A percentile compares a stretch with the other conserved stretches of the same genome.
These are phyloP conservation scores for Cenopis cana DNA, from an alignment of 2,888 invertebrate species.

Conservation along the genomic window DNA sequence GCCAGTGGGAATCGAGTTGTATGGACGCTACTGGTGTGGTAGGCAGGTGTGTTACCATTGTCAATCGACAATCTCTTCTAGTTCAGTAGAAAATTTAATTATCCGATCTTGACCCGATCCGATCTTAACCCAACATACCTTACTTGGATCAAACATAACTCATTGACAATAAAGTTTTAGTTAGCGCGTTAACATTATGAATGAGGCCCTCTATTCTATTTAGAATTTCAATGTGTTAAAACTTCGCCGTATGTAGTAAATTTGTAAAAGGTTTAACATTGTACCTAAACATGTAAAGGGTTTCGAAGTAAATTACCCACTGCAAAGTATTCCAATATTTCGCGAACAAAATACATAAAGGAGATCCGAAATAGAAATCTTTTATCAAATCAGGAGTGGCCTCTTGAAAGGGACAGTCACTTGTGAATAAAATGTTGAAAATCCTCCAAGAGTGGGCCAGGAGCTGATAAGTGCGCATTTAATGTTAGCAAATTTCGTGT, in stretches of 20 bases:
- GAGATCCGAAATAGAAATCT: conserved; percentile 13
- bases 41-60: too few species aligned
- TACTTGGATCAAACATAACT: too few species aligned
- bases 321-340: conserved; percentile 37
- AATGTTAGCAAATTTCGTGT: not conserved
- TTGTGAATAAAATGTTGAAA: conserved; percentile 12
- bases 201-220: not conserved
- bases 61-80: too few species aligned
- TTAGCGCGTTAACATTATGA: not conserved
- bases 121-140: too few species aligned
- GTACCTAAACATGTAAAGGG: conserved; percentile 31
- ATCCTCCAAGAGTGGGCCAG: not conserved
- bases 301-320: conserved; percentile 19
- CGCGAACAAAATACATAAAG: conserved; percentile 24
- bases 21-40: too few species aligned
- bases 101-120: too few species aligned
- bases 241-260: conserved; percentile 14
- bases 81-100: too few species aligned
- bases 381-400: conserved; percentile 34
- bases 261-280: conserved; percentile 32
- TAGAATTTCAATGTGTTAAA: not conserved
- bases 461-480: conserved; percentile 7
- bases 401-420: conserved; percentile 34
- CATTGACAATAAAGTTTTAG: conserved; percentile 3
- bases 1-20: too few species aligned